Evolutionary conservation across 2,888 invertebrate genomes (phyloP), one percentile per base, ranked within the genome.

Genomic region (Eretmocerus hayati): DNA sequence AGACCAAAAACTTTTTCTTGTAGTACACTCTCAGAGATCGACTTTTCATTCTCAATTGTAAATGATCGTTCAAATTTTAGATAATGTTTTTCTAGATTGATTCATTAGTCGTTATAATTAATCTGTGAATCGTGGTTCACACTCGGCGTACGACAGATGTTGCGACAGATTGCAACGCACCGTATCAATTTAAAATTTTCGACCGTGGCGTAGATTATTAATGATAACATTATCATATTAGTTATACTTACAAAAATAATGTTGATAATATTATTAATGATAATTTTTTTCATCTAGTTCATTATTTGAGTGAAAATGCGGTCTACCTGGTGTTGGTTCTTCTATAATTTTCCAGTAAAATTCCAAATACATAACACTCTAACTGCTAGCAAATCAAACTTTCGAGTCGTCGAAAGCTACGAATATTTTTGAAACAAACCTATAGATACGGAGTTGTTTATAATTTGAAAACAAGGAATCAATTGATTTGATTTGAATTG

Each of bases 321-420:
- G 42, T 46, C 47, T 50, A 42, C 40, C 46, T 53, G 50, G 50
- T 53, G 50, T 48, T 50, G 50, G 50, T 50, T 48, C 42, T 53
- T 45, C 45, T 44, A 42, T 53, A 41, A 43, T 52, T 49, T 41
- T 64, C 63, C 60, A 58, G 60, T 63, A 60, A 62, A 62, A 58
- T 51, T 55, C 52, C 50, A 56, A 54, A 56, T 61, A 63, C 59
- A 58, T 64, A 67, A 67, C 65, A 67, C 59, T 62, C 63, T 66
- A 66, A 67, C 66, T 36, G 42, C 41, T 48, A 39, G 15, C 40
- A 64, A 60, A 62, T 59, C 64, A 65, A 66, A 66, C 62, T 62
- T 60, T 58, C 56, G 42, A 46, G 21, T 42, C n/a, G 38, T 31
- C n/a, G 6, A 38, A 36, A 39, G 32, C 35, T 13, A 37, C 23